Conservation (phyloP, 2,113 vertebrate genomes). For the Silurus meridionalis region DNA sequence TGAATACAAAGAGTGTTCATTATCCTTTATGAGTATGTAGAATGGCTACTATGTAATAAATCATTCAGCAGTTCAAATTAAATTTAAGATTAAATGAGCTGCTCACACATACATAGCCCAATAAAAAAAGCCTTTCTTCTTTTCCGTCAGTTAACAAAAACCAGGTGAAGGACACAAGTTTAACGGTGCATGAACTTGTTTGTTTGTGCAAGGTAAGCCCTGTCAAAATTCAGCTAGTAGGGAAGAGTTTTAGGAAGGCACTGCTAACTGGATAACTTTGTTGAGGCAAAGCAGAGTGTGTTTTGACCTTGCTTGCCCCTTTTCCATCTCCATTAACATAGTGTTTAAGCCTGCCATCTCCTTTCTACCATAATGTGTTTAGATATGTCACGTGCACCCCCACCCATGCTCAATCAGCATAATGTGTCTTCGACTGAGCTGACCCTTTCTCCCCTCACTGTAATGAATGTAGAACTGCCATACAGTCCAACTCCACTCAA, state of each 20-base stretch:
- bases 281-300: slow-evolving; percentile 72
- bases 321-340: slow-evolving; percentile 66
- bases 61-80: background rate
- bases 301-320: slow-evolving; percentile 55
- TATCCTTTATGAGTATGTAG: background rate
- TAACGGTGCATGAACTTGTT: slow-evolving; percentile 56
- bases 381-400: slow-evolving; percentile 68
- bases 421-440: slow-evolving; percentile 66
- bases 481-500: slow-evolving; percentile 59
- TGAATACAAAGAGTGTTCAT: background rate
- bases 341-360: slow-evolving; percentile 66
- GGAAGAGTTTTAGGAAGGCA: slow-evolving; percentile 56
- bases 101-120: background rate
- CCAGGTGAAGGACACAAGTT: slow-evolving; percentile 44
- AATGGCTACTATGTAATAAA: slow-evolving; percentile 4
- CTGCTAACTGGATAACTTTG: slow-evolving; percentile 52
- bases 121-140: slow-evolving; percentile 1
- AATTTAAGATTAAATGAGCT: background rate
- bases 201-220: slow-evolving; percentile 66
- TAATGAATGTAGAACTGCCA: slow-evolving; percentile 68
- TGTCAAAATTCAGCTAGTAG: slow-evolving; percentile 70
- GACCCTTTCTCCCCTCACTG: slow-evolving; percentile 60
- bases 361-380: slow-evolving; percentile 71
- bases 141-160: slow-evolving; percentile 21
- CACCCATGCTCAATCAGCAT: slow-evolving; percentile 58